Percentiles rank a stretch among this genome's conserved stretches.
Evolutionary conservation across 2,888 invertebrate genomes (phyloP).

Genomic region (Polia nebulosa): DNA sequence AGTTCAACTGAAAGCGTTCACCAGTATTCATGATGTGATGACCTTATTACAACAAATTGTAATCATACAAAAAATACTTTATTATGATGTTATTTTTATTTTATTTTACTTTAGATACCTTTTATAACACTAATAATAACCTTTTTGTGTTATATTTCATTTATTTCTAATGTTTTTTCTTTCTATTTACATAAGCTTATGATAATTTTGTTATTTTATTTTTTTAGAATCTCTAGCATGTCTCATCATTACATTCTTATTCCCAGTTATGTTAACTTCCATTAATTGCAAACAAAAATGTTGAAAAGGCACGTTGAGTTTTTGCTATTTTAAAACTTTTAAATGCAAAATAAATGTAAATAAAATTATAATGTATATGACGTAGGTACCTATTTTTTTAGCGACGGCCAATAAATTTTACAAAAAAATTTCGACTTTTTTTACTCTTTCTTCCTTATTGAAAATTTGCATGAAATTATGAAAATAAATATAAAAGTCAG

Average conservation of each 20-base stretch:
- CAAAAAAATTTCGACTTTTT: constrained; percentile 60
- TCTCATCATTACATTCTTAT: constrained; percentile 29
- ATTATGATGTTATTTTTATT: constrained; percentile 66
- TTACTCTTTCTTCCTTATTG: constrained; percentile 28
- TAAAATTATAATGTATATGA: constrained; percentile 68
- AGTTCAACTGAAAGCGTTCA: constrained; percentile 62
- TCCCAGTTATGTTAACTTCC: constrained; percentile 38
- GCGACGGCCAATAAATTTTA: constrained; percentile 79
- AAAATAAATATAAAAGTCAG: constrained; percentile 65
- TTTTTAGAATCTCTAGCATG: constrained; percentile 62
- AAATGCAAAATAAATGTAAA: constrained; percentile 65
- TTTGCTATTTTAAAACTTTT: constrained; percentile 70
- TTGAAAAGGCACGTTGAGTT: constrained; percentile 57
- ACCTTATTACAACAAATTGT: constrained; percentile 57
- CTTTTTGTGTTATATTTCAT: constrained; percentile 36
- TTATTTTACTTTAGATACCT: constrained; percentile 38
- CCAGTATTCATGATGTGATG: constrained; percentile 72
- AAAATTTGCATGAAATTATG: constrained; percentile 66
- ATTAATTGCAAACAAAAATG: constrained; percentile 29
- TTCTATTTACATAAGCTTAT: constrained; percentile 30
- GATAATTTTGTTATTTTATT: constrained; percentile 34
- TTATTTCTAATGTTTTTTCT: constrained; percentile 43
- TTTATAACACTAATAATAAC: constrained; percentile 15
- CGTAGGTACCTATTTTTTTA: constrained; percentile 82
- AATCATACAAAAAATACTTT: constrained; percentile 63